Conservation (phyloP, 2,113 vertebrate species). For the Oreochromis aureus region DNA sequence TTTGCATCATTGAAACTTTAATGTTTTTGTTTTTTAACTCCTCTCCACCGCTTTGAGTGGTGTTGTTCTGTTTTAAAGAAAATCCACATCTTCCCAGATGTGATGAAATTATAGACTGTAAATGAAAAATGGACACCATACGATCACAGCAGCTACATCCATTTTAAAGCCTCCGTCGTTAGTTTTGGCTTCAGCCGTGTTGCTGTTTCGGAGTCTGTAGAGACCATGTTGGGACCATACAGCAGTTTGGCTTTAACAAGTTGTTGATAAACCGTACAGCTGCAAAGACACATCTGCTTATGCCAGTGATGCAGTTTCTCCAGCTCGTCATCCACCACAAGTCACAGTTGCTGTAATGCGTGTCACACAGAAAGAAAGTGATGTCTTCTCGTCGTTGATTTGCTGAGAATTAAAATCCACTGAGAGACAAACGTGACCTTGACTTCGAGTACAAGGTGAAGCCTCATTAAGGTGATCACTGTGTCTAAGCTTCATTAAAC, state of each 20-base stretch:
- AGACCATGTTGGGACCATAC: neutral
- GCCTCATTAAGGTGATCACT: no score
- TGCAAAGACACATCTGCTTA: no score
- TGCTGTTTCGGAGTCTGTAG: neutral
- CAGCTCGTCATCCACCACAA: no score
- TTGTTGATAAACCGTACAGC: neutral
- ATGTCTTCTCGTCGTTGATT: no score
- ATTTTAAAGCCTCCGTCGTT: neutral
- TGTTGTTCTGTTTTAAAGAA: neutral
- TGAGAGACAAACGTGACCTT: no score
- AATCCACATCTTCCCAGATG: neutral
- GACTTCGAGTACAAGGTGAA: no score
- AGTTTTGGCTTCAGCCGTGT: neutral
- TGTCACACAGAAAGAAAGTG: no score
- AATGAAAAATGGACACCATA: neutral
- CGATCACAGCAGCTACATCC: neutral
- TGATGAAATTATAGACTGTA: neutral
- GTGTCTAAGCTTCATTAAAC: no score
- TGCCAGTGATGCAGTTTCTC: no score
- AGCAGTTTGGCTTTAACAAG: neutral
- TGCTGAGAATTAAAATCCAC: no score
- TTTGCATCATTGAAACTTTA: neutral
- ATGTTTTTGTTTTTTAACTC: neutral
- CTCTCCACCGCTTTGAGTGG: neutral
- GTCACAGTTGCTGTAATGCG: no score